Percentiles rank a stretch among this genome's conserved stretches.
Evolutionary conservation across 2,888 invertebrate genomes (phyloP).

Genomic region (Dione vanillae): DNA sequence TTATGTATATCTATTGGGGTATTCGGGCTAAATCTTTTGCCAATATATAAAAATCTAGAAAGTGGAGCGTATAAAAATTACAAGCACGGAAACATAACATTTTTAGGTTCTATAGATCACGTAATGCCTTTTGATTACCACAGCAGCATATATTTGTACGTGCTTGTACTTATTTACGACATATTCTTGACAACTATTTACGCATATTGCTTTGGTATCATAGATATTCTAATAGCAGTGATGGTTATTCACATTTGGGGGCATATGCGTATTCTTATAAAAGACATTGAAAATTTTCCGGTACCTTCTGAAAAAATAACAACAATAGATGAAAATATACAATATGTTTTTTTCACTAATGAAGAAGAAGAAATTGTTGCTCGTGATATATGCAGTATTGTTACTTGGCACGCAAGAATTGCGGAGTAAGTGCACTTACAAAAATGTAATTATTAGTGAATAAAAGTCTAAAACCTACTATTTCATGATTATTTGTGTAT

Average conservation of each 20-base stretch:
- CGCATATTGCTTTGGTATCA: constrained; percentile 44
- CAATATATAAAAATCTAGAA: constrained; percentile 46
- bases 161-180: constrained; percentile 40
- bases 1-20: constrained; percentile 39
- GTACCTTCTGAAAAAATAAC: constrained; percentile 33
- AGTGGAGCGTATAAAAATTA: constrained; percentile 40
- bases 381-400: constrained; percentile 33
- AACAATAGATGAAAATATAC: not conserved
- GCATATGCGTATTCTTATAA: constrained; percentile 50
- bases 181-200: constrained; percentile 43
- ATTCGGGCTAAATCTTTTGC: constrained; percentile 46
- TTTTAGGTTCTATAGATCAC: constrained; percentile 45
- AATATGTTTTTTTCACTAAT: constrained; percentile 24
- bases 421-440: constrained; percentile 40
- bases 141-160: constrained; percentile 39
- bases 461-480: too few species aligned
- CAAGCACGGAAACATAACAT: constrained; percentile 39
- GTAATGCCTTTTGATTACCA: constrained; percentile 43
- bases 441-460: too few species aligned
- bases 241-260: constrained; percentile 54
- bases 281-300: constrained; percentile 47
- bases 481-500: too few species aligned
- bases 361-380: constrained; percentile 33
- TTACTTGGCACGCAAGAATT: constrained; percentile 42
- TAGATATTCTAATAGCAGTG: constrained; percentile 50